phyloP scores from a whole-genome alignment of 2,113 vertebrate genomes.

The Mohoua ochrocephala region DNA sequence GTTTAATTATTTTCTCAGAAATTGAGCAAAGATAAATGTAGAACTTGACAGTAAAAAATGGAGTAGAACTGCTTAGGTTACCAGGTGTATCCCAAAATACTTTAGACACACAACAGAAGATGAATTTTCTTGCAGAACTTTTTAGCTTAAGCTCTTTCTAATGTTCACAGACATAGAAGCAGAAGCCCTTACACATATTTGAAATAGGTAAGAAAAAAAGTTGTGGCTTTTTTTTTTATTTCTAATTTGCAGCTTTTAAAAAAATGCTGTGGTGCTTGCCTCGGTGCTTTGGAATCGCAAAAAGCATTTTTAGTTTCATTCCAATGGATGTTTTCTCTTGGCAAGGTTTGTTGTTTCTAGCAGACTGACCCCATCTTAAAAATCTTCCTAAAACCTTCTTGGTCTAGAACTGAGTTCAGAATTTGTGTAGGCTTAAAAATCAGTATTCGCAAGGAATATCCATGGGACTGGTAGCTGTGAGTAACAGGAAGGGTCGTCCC shows the following conservation, averaged over 20 bases:
- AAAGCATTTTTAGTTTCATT: not conserved
- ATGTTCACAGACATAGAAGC: not conserved
- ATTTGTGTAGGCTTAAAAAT: not conserved
- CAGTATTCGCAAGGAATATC: not conserved
- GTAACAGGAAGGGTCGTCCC: not conserved
- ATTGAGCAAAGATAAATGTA: not conserved
- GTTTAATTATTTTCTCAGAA: not conserved
- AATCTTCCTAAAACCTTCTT: not conserved
- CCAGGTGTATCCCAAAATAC: not conserved
- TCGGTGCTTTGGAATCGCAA: not conserved
- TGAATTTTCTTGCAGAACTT: not conserved
- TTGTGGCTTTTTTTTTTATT: not conserved
- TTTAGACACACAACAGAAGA: not conserved
- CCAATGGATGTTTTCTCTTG: not conserved
- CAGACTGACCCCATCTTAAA: not conserved
- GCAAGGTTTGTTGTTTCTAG: not conserved
- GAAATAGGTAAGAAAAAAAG: not conserved
- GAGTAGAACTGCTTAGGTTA: not conserved
- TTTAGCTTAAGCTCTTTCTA: not conserved
- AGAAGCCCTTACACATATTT: not conserved
- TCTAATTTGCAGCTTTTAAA: not conserved
- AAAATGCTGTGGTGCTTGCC: not conserved
- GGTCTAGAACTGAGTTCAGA: not conserved
- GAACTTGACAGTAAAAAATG: not conserved
- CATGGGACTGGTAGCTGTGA: not conserved